Evolutionary conservation across 2,888 invertebrate species (phyloP).

Genomic region (Spicauda simplicius): DNA sequence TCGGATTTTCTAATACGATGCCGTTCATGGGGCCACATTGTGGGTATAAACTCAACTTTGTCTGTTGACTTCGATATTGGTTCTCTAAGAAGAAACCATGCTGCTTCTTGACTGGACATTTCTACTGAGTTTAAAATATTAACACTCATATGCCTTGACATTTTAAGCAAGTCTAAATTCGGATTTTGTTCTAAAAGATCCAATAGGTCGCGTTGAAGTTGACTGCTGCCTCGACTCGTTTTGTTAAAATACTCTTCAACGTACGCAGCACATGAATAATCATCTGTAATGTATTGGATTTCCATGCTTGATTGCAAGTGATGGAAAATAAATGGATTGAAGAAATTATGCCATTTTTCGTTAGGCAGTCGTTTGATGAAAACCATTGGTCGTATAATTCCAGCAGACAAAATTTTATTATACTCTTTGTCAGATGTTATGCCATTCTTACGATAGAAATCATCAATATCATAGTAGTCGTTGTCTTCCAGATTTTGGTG

Average conservation of each 20-base stretch:
- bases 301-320: constrained; percentile 56
- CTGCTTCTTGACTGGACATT: constrained; percentile 57
- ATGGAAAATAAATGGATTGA: constrained; percentile 60
- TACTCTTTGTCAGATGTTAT: no score
- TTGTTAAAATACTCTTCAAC: constrained; percentile 67
- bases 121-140: constrained; percentile 34
- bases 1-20: not conserved
- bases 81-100: constrained; percentile 46
- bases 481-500: no score
- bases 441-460: no score
- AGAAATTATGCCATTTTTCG: constrained; percentile 61
- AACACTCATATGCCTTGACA: constrained; percentile 46
- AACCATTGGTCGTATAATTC: no score
- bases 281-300: constrained; percentile 60
- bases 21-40: not conserved
- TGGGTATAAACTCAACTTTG: not conserved
- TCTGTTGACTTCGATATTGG: constrained; percentile 4
- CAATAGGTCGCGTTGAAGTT: constrained; percentile 54
- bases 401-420: no score
- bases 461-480: no score
- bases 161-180: constrained; percentile 48
- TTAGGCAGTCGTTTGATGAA: no score
- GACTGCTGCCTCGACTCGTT: constrained; percentile 54
- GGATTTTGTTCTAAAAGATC: constrained; percentile 48
- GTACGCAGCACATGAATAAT: constrained; percentile 63